A percentile compares a stretch with the other conserved stretches of the same genome.
Evolutionary conservation across 2,888 invertebrate genomes (phyloP).

Genomic region (Nephrotoma flavescens): DNA sequence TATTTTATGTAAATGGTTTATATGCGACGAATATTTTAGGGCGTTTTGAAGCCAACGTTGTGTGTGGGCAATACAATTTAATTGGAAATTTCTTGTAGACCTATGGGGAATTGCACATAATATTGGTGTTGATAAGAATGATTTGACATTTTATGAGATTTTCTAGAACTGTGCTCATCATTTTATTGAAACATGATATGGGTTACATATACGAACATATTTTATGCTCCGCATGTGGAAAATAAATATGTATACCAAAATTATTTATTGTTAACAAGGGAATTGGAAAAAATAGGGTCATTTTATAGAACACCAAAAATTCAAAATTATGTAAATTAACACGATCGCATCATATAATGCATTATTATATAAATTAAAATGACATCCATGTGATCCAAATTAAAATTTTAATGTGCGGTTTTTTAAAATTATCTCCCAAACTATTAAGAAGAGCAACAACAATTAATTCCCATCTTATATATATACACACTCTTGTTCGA

Average conservation of each 20-base stretch:
- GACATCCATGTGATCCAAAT: not conserved
- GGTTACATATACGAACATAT: no score
- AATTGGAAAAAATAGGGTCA: not conserved
- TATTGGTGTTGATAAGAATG: not conserved
- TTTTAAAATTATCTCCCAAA: not conserved
- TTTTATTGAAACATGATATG: not conserved
- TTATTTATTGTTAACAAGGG: not conserved
- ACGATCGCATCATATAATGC: not conserved
- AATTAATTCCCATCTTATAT: no score
- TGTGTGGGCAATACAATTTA: no score
- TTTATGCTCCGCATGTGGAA: no score
- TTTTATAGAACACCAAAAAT: not conserved
- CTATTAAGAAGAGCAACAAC: no score
- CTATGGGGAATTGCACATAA: no score
- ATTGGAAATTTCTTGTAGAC: no score
- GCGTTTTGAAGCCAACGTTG: no score
- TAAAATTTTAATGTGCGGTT: not conserved
- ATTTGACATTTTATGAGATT: not conserved
- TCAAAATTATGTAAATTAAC: not conserved
- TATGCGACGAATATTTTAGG: no score
- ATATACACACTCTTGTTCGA: no score
- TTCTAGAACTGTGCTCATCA: not conserved
- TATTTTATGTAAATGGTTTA: no score
- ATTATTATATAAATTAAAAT: not conserved
- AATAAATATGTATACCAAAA: not conserved